Evolutionary conservation across 2,797 vertebrate species (phyloP).

Genomic region (Adrianichthys oophorus): DNA sequence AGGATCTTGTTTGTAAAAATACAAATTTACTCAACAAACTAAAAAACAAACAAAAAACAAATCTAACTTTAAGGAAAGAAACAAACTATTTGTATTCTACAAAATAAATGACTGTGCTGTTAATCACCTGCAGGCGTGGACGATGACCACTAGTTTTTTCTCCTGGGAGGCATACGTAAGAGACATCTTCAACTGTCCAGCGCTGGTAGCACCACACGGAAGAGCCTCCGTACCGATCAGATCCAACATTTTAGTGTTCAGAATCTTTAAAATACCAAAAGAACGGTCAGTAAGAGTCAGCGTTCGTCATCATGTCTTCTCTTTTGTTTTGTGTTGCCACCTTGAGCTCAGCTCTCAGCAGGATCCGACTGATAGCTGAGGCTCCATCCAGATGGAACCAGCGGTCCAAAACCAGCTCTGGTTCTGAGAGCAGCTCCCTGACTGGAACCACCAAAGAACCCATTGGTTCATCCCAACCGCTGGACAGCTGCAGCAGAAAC

Average conservation of each 20-base stretch:
- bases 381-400: slow-evolving; percentile 83
- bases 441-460: slow-evolving; percentile 83
- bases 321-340: slow-evolving; percentile 53
- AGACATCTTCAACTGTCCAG: slow-evolving; percentile 79
- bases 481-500: slow-evolving; percentile 54
- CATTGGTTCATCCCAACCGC: slow-evolving; percentile 76
- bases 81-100: neutral
- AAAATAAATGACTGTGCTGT: neutral
- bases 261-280: slow-evolving; percentile 52
- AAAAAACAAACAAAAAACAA: neutral
- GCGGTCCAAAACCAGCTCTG: slow-evolving; percentile 80
- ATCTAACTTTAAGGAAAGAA: neutral
- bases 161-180: slow-evolving; percentile 78
- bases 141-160: slow-evolving; percentile 76
- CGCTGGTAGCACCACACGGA: slow-evolving; percentile 59
- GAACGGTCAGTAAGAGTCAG: neutral
- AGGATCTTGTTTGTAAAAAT: neutral
- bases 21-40: neutral
- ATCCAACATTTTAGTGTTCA: slow-evolving; percentile 76
- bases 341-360: slow-evolving; percentile 86
- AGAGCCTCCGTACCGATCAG: slow-evolving; percentile 63
- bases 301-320: accelerated
- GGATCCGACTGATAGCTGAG: slow-evolving; percentile 75
- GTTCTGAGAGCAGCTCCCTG: slow-evolving; percentile 77
- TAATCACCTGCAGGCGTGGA: slow-evolving; percentile 86